These are phyloP conservation scores for Apamea monoglypha DNA, from an alignment of 2,888 invertebrate genomes.

Conservation along the genomic window DNA sequence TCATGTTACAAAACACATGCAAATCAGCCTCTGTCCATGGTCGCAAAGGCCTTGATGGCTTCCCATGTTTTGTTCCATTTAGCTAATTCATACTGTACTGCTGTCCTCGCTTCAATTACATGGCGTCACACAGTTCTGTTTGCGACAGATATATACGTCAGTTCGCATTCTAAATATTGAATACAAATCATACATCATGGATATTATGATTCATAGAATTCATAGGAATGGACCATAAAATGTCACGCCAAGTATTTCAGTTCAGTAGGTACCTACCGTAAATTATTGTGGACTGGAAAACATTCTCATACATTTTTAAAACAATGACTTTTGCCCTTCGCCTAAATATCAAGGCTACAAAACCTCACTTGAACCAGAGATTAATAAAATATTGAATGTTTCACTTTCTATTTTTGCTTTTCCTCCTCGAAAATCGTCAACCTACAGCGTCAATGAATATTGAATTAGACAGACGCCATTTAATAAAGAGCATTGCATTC, in stretches of 20 bases:
- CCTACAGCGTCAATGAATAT: constrained; percentile 36
- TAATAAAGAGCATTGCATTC: constrained; percentile 18
- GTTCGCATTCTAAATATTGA: background rate
- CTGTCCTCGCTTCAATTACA: constrained; percentile 48
- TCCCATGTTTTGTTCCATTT: constrained; percentile 46
- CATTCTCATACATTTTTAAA: constrained; percentile 30
- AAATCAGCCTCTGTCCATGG: constrained; percentile 29
- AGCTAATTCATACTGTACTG: constrained; percentile 36
- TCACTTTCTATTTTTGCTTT: constrained; percentile 18
- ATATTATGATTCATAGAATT: constrained; percentile 1
- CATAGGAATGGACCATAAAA: background rate
- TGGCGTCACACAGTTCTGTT: constrained; percentile 8
- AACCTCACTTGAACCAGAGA: background rate
- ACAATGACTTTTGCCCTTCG: constrained; percentile 11
- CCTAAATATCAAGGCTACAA: constrained; percentile 29
- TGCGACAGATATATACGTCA: background rate
- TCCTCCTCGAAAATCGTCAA: constrained; percentile 37
- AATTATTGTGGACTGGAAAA: constrained; percentile 5
- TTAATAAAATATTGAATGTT: constrained; percentile 16
- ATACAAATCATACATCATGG: background rate
- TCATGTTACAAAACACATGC: background rate
- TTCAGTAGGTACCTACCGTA: background rate
- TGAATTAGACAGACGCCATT: constrained; percentile 24
- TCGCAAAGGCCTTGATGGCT: constrained; percentile 44
- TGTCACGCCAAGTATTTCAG: constrained; percentile 16